phyloP scores from a whole-genome alignment of 2,113 vertebrate species.

The Cebidichthys violaceus region DNA sequence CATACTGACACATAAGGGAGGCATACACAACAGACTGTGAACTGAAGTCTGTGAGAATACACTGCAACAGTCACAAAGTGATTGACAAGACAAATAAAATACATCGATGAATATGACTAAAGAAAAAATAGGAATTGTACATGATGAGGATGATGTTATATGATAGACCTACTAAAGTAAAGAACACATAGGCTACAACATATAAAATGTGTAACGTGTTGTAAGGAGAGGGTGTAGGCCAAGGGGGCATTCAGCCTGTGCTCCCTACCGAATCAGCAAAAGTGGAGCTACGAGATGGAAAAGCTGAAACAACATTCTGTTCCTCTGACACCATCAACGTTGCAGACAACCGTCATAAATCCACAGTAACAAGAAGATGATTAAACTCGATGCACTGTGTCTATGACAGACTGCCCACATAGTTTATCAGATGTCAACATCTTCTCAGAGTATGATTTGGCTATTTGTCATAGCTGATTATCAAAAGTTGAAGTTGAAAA shows the following conservation, averaged over 20 bases:
- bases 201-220: background rate
- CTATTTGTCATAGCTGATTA: background rate
- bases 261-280: too few relatives aligned
- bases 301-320: too few relatives aligned
- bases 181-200: background rate
- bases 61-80: background rate
- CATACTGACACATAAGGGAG: background rate
- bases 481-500: background rate
- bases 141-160: background rate
- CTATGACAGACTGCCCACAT: background rate
- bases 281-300: too few relatives aligned
- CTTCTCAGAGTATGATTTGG: background rate
- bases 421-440: background rate
- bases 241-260: background rate
- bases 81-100: background rate
- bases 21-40: background rate
- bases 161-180: background rate
- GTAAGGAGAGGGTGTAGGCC: background rate
- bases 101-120: background rate
- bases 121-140: background rate
- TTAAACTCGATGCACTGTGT: background rate
- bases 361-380: background rate
- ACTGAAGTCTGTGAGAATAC: background rate
- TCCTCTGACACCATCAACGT: background rate
- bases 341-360: background rate